These are phyloP conservation scores for Lasius platythorax DNA, from an alignment of 2,888 invertebrate species.

Conservation along the genomic window DNA sequence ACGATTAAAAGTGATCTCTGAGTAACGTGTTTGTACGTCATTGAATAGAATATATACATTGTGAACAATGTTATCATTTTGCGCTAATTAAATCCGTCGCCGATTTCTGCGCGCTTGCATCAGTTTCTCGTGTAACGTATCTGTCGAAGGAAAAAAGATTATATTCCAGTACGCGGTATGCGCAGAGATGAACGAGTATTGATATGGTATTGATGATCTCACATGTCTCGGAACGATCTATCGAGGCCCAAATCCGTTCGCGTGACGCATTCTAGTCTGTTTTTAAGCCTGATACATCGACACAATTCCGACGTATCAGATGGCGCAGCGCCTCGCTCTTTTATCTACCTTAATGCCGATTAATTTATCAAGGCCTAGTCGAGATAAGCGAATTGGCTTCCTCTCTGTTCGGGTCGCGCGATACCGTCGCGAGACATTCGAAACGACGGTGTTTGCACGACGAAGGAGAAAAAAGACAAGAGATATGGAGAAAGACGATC, in stretches of 20 bases:
- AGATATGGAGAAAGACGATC: not conserved
- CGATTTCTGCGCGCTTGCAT: not conserved
- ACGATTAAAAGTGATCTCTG: not conserved
- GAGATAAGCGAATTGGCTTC: conserved; percentile 75
- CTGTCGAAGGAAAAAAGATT: not conserved
- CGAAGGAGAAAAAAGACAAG: not conserved
- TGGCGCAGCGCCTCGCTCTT: conserved; percentile 65
- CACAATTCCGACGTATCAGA: conserved; percentile 78
- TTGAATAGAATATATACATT: not conserved
- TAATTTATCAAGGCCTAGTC: conserved; percentile 81
- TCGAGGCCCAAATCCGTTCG: conserved; percentile 42
- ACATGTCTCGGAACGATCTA: conserved; percentile 62
- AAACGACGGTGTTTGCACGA: conserved; percentile 52
- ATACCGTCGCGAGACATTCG: conserved; percentile 68
- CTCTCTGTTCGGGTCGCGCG: conserved; percentile 72
- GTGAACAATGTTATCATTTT: not conserved
- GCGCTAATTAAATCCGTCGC: conserved; percentile 35
- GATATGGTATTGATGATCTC: conserved; percentile 74
- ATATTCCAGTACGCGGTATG: conserved; percentile 49
- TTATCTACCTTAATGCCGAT: conserved; percentile 81
- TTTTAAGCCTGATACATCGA: conserved; percentile 79
- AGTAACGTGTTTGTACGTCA: not conserved
- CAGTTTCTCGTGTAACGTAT: conserved; percentile 19
- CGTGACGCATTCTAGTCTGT: conserved; percentile 25
- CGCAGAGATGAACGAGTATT: conserved; percentile 63